Conservation (phyloP, 2,797 vertebrate genomes). For the Rhabdomys pumilio region DNA sequence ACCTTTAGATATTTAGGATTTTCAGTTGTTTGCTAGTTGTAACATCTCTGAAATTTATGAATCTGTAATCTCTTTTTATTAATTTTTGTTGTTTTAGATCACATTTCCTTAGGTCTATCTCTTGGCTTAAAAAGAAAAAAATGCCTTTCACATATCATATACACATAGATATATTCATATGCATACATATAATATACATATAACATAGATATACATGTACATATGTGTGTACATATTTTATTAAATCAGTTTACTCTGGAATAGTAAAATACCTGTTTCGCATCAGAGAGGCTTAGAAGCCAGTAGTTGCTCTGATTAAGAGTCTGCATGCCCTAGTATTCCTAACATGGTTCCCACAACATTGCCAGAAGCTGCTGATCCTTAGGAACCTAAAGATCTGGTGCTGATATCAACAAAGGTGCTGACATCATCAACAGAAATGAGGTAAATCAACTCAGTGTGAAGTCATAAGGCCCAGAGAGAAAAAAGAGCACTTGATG, state of each 20-base stretch:
- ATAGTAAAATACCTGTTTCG: neutral
- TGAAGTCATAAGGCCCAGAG: neutral
- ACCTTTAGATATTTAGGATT: neutral
- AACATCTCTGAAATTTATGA: neutral
- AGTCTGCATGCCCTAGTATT: no score
- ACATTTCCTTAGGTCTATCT: conserved; percentile 53
- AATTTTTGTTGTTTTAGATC: neutral
- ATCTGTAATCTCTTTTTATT: conserved; percentile 21
- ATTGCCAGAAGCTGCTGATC: neutral
- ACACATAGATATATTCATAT: no score
- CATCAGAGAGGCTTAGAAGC: neutral
- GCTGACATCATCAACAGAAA: neutral
- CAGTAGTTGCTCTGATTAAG: neutral
- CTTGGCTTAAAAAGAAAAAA: neutral
- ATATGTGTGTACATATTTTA: neutral
- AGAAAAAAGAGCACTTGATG: neutral
- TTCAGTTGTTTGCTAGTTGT: conserved; percentile 38
- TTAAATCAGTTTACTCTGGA: neutral
- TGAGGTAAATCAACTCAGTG: neutral
- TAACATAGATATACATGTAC: neutral
- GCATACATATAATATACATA: neutral
- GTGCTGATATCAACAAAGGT: neutral
- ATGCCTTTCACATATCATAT: neutral
- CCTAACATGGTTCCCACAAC: neutral
- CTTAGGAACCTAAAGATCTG: neutral